Evolutionary conservation across 2,797 vertebrate species (phyloP).

Genomic region (Cuculus canorus): DNA sequence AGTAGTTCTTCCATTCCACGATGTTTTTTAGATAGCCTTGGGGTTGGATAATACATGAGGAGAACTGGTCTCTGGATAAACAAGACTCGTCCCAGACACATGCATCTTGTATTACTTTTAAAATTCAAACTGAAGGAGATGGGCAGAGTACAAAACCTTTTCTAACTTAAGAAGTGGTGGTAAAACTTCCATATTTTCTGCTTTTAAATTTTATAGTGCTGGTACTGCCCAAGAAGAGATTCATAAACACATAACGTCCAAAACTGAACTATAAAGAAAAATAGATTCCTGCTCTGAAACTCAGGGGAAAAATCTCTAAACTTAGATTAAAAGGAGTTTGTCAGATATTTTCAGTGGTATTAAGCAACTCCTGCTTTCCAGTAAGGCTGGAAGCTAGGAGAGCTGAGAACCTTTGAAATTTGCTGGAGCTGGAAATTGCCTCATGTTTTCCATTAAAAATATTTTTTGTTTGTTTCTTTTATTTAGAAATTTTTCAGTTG

Average conservation of each 20-base stretch:
- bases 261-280: neutral
- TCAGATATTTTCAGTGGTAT: constrained; percentile 17
- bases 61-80: neutral
- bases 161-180: neutral
- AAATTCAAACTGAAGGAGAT: neutral
- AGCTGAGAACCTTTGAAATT: constrained; percentile 21
- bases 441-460: constrained; percentile 53
- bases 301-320: neutral
- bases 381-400: constrained; percentile 28
- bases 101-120: neutral
- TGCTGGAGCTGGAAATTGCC: constrained; percentile 4
- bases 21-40: neutral
- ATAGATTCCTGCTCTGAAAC: neutral
- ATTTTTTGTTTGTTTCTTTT: constrained; percentile 34
- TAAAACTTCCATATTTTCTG: neutral
- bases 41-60: neutral
- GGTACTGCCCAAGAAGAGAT: neutral
- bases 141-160: neutral
- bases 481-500: neutral
- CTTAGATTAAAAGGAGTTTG: neutral
- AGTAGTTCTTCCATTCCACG: neutral
- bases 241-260: neutral
- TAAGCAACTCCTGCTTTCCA: constrained; percentile 55
- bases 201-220: neutral
- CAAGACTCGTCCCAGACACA: neutral